A percentile compares a stretch with the other conserved stretches of the same genome.
These are phyloP conservation scores for Mylabris sibirica DNA, from an alignment of 2,888 invertebrate species.

Conservation along the genomic window DNA sequence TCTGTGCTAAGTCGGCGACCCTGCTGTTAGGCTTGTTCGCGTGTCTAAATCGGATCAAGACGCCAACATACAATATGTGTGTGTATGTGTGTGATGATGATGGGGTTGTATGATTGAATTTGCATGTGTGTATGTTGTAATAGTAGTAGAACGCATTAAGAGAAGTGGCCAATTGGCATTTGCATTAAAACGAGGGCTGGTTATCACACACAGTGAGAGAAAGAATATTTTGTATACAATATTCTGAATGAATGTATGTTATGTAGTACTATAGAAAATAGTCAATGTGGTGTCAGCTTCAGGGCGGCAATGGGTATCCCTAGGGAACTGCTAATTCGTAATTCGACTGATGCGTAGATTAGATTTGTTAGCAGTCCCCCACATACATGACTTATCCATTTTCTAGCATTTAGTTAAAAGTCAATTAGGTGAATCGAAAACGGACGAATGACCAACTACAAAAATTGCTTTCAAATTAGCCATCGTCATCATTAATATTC, in stretches of 20 bases:
- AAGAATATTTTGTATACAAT: background rate
- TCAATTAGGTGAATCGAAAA: slow-evolving; percentile 58
- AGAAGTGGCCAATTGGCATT: slow-evolving; percentile 61
- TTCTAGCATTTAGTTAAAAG: slow-evolving; percentile 63
- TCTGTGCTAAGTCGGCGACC: slow-evolving; percentile 49
- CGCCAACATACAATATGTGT: slow-evolving; percentile 33
- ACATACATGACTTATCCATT: slow-evolving; percentile 62
- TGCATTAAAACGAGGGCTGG: slow-evolving; percentile 52
- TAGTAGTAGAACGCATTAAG: slow-evolving; percentile 38
- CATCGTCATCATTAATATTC: slow-evolving; percentile 41
- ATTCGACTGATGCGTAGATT: slow-evolving; percentile 61
- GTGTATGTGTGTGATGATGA: slow-evolving; percentile 15
- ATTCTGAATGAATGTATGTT: background rate
- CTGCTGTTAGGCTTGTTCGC: slow-evolving; percentile 42
- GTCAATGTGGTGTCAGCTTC: slow-evolving; percentile 12
- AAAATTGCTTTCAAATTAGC: slow-evolving; percentile 30
- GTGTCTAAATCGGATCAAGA: slow-evolving; percentile 56
- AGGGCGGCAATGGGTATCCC: slow-evolving; percentile 46
- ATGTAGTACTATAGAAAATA: background rate
- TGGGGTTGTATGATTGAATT: slow-evolving; percentile 47
- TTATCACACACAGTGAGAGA: slow-evolving; percentile 1
- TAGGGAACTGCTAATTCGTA: slow-evolving; percentile 57
- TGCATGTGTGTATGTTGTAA: slow-evolving; percentile 43
- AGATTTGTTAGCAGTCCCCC: slow-evolving; percentile 57
- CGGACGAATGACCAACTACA: slow-evolving; percentile 30